A percentile compares a stretch with the other conserved stretches of the same genome.
These are phyloP conservation scores for Polia nebulosa DNA, from an alignment of 2,888 invertebrate species.

Conservation along the genomic window DNA sequence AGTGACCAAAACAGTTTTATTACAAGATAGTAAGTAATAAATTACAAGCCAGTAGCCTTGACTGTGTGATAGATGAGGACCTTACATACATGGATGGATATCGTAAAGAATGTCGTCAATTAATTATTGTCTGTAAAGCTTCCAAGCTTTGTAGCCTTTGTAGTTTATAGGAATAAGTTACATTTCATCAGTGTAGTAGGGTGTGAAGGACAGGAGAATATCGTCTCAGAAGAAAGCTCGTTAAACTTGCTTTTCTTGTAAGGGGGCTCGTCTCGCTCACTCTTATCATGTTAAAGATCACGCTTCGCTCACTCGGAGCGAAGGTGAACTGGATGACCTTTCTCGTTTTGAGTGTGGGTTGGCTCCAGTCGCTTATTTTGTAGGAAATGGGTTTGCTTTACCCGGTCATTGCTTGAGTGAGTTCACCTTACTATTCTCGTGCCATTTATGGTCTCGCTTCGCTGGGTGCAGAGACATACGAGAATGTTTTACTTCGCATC, in stretches of 20 bases:
- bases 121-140: constrained; percentile 36
- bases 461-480: too few species aligned
- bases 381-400: not conserved
- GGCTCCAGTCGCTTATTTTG: not conserved
- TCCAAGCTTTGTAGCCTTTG: constrained; percentile 14
- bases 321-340: not conserved
- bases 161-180: too few species aligned
- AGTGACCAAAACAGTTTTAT: constrained; percentile 28
- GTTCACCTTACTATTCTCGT: not conserved
- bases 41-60: constrained; percentile 34
- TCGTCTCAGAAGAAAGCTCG: not conserved
- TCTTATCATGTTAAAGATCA: not conserved
- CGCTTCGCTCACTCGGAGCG: not conserved
- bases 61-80: constrained; percentile 30
- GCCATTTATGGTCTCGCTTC: not conserved
- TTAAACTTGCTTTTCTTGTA: not conserved
- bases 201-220: not conserved
- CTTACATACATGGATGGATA: constrained; percentile 15
- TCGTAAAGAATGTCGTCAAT: constrained; percentile 18
- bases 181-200: not conserved
- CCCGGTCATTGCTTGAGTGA: not conserved
- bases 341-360: not conserved
- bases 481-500: too few species aligned
- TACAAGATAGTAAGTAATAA: constrained; percentile 22
- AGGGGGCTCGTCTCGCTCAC: not conserved